Evolutionary conservation across 2,888 invertebrate genomes (phyloP), one percentile per base, ranked within the genome.

Genomic region (Norana najaformis): DNA sequence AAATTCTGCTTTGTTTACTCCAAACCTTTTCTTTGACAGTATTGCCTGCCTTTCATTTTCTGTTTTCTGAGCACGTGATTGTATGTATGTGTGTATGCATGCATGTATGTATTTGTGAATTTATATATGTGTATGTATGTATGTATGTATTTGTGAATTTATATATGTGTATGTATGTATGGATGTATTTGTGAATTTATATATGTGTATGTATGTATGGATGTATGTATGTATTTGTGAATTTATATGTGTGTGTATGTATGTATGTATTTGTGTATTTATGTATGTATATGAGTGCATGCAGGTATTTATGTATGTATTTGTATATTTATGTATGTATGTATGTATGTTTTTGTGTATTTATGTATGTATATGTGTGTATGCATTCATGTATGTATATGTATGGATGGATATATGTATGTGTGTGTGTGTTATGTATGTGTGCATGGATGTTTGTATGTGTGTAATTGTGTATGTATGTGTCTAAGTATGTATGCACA

Each of bases 191-290:
- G 41, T 41, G 41, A 18, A 14, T 83, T 18, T 37, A 16, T 35
- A 88, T 88, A 23, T 88, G n/a, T 38, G 20, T 38, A 8, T 88
- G 37, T 88, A 39, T 39, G 30, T 88, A 88, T 88, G 30, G 35
- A 88, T 39, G 14, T 88, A 36, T 88, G 35, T 88, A 88, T 88
- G 35, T 88, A 88, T 88, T 16, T 18, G 35, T 14, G 38, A 36
- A 37, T 14, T 36, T 88, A 37, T 88, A 18, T 23, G 30, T 37
- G 18, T 89, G 34, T 89, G 38, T 34, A 85, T 85, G 8, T 85
- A 34, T 30, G 8, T 34, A 13, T 34, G 8, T 85, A 34, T 85
- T 30, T 85, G 18, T 85, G 20, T 85, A 85, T 20, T 1, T n/a
- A 16, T n/a, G n/a, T 69, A 8, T n/a, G n/a, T 69, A 5, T n/a